Evolutionary conservation across 2,888 invertebrate species (phyloP).

Genomic region (Apamea anceps): DNA sequence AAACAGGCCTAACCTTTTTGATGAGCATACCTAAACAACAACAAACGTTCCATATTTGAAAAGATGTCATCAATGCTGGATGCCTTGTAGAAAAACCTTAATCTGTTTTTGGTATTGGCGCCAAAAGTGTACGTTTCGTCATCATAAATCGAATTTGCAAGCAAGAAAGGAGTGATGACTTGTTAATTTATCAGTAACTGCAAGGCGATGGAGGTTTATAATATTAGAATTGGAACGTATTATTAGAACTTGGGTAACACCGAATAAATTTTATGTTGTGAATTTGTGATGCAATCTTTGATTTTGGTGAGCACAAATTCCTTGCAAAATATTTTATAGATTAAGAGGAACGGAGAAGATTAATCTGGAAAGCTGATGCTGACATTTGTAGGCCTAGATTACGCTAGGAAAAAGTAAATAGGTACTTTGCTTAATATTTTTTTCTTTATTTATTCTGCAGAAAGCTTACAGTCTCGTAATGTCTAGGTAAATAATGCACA

Average conservation of each 20-base stretch:
- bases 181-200: conserved; percentile 34
- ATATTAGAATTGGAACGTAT: conserved; percentile 26
- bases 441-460: too few relatives aligned
- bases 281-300: conserved; percentile 37
- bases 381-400: conserved; percentile 20
- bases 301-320: conserved; percentile 17
- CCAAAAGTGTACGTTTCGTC: conserved; percentile 33
- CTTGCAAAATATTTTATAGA: not conserved
- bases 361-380: not conserved
- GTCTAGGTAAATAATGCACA: too few relatives aligned
- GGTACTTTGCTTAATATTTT: not conserved
- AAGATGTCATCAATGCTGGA: not conserved
- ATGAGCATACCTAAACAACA: not conserved
- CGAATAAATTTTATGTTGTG: conserved; percentile 37
- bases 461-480: too few relatives aligned
- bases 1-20: too few relatives aligned
- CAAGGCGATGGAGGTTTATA: conserved; percentile 29
- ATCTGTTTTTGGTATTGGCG: conserved; percentile 19
- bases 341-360: not conserved
- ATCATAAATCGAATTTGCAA: conserved; percentile 36
- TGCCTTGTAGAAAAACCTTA: conserved; percentile 33
- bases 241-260: conserved; percentile 32
- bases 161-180: conserved; percentile 10
- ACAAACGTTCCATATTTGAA: conserved; percentile 8
- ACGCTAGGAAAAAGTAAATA: not conserved